Evolutionary conservation across 1,140 invertebrate genomes (phyloP).

Genomic region (Glossosoma conforme): DNA sequence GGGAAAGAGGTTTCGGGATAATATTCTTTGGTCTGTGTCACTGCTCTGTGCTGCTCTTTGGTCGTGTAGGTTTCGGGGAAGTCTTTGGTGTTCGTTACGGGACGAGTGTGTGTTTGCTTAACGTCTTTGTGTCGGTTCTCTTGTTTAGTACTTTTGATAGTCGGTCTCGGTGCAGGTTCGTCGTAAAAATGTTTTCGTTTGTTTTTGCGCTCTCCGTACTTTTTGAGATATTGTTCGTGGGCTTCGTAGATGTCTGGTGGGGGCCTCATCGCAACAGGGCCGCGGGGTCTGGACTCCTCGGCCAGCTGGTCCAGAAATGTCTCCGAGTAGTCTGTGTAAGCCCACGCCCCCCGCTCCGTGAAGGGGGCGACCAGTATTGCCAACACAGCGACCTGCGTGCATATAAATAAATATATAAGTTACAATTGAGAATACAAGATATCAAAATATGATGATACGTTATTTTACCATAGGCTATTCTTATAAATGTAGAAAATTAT

Average conservation of each 20-base stretch:
- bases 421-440: no score
- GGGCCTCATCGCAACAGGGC: background rate
- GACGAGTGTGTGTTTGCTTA: background rate
- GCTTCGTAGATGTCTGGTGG: slow-evolving; percentile 5
- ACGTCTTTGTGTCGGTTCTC: slow-evolving; percentile 1
- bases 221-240: slow-evolving; percentile 2
- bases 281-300: slow-evolving; percentile 12
- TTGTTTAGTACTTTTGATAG: slow-evolving; percentile 1
- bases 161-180: background rate
- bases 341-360: background rate
- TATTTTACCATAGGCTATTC: no score
- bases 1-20: no score
- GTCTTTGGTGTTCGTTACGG: background rate
- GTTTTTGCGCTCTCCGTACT: slow-evolving; percentile 15
- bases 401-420: no score
- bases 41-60: background rate
- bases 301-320: slow-evolving; percentile 22
- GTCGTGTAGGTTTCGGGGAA: background rate
- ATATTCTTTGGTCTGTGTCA: no score
- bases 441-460: no score
- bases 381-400: background rate
- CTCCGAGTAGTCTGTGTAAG: slow-evolving; percentile 6
- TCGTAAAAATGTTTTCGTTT: slow-evolving; percentile 4
- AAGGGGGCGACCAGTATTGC: background rate
- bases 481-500: no score